These are phyloP conservation scores for Microplitis manilae DNA, from an alignment of 2,888 invertebrate genomes.

Conservation along the genomic window DNA sequence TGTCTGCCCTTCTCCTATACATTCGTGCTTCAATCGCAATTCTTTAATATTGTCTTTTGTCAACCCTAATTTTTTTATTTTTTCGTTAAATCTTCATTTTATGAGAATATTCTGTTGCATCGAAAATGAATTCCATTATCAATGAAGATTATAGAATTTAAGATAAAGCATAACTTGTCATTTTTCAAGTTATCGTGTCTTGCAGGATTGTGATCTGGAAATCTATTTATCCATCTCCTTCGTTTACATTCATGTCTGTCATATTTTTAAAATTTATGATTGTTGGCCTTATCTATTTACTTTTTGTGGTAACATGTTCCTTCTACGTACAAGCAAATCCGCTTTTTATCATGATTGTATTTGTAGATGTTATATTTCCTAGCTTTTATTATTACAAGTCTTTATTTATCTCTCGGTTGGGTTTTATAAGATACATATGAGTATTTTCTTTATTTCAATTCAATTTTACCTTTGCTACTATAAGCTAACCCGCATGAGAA, in stretches of 20 bases:
- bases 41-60: no score
- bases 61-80: no score
- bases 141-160: background rate
- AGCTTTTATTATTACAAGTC: background rate
- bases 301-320: slow-evolving; percentile 33
- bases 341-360: slow-evolving; percentile 31
- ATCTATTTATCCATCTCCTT: slow-evolving; percentile 25
- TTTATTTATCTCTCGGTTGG: background rate
- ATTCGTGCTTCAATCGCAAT: no score
- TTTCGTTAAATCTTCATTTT: no score
- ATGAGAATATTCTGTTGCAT: no score
- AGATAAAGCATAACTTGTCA: background rate
- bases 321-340: slow-evolving; percentile 38
- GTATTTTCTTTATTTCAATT: background rate
- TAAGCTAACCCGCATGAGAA: background rate
- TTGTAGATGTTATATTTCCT: background rate
- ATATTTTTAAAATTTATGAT: slow-evolving; percentile 31
- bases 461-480: background rate
- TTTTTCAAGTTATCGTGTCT: background rate
- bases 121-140: background rate
- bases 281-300: slow-evolving; percentile 19
- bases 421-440: background rate
- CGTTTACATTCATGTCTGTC: slow-evolving; percentile 29
- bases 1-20: no score
- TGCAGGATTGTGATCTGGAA: slow-evolving; percentile 7